Conservation (phyloP, 1,140 invertebrate genomes). For the Mylabris phalerata region DNA sequence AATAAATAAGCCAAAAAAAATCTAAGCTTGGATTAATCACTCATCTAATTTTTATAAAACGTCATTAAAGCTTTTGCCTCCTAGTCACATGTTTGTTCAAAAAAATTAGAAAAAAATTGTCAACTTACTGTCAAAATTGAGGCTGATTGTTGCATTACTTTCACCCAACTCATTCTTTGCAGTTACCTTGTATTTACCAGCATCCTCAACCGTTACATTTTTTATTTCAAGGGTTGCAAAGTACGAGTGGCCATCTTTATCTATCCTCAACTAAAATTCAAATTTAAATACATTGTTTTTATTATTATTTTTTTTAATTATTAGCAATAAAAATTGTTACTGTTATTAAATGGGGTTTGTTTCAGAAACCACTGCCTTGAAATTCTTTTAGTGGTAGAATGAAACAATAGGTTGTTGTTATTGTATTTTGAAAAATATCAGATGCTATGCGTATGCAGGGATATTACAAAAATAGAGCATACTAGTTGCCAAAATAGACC, state of each 20-base stretch:
- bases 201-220: conserved; percentile 93
- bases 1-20: too few relatives aligned
- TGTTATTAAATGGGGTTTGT: not conserved
- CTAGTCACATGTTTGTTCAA: conserved; percentile 3
- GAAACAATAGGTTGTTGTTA: conserved; percentile 1
- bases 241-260: conserved; percentile 89
- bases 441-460: conserved; percentile 15
- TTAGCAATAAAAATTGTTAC: not conserved
- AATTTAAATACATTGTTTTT: conserved; percentile 11
- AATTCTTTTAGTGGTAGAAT: conserved; percentile 10
- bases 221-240: conserved; percentile 86
- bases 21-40: not conserved
- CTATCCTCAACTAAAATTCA: conserved; percentile 66
- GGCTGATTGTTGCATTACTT: conserved; percentile 91
- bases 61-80: not conserved
- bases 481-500: conserved; percentile 19
- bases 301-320: not conserved
- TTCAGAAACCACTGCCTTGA: conserved; percentile 16
- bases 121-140: conserved; percentile 96
- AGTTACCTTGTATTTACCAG: conserved; percentile 93
- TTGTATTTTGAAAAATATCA: conserved; percentile 16
- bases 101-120: conserved; percentile 19
- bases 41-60: not conserved
- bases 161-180: conserved; percentile 95
- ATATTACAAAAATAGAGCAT: conserved; percentile 19